phyloP scores from a whole-genome alignment of 2,113 vertebrate species.

The Litocranius walleri region DNA sequence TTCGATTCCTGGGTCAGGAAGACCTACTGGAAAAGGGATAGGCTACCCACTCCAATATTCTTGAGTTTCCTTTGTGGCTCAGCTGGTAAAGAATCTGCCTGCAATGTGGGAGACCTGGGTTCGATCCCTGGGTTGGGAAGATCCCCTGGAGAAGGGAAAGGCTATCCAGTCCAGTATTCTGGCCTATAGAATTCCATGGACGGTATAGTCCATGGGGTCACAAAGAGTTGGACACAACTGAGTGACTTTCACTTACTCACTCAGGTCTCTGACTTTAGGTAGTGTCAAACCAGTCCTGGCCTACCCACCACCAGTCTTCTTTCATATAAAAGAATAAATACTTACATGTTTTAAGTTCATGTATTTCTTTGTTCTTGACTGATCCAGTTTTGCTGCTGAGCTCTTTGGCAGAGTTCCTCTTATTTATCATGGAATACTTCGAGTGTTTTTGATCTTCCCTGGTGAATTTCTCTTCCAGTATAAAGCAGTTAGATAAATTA shows the following conservation, averaged over 20 bases:
- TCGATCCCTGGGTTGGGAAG: not conserved
- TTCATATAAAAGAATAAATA: not conserved
- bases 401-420: not conserved
- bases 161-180: not conserved
- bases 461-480: not conserved
- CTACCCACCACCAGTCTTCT: not conserved
- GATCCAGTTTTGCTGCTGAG: not conserved
- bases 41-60: not conserved
- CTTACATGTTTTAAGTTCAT: not conserved
- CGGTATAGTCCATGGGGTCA: not conserved
- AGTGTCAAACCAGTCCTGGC: not conserved
- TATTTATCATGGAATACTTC: not conserved
- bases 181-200: not conserved
- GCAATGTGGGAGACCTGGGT: not conserved
- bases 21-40: not conserved
- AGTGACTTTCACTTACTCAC: not conserved
- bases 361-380: not conserved
- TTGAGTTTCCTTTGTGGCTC: not conserved
- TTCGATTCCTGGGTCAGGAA: not conserved
- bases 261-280: not conserved
- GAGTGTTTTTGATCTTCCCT: not conserved
- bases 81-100: not conserved
- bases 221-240: not conserved
- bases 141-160: not conserved
- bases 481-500: not conserved